Evolutionary conservation across 1,140 invertebrate species (phyloP).

Genomic region (Drosophila bocki): DNA sequence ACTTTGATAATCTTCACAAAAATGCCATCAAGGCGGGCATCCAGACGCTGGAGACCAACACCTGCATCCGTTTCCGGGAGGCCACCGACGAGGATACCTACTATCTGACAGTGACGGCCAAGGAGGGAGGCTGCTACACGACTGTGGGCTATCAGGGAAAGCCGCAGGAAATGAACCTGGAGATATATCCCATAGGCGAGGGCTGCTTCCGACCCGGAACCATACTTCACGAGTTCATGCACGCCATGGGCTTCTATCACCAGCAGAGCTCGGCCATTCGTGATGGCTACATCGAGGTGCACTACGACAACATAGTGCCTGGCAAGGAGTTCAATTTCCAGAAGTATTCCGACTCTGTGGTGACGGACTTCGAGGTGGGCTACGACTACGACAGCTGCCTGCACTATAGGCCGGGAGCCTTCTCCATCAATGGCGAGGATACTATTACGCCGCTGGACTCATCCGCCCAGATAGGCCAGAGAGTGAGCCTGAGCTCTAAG

Average conservation of each 20-base stretch:
- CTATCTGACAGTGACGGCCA: conserved; percentile 58
- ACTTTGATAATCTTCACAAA: conserved; percentile 63
- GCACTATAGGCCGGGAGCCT: conserved; percentile 91
- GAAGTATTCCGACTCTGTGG: conserved; percentile 84
- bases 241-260: conserved; percentile 88
- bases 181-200: conserved; percentile 78
- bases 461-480: conserved; percentile 87
- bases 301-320: conserved; percentile 87
- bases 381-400: conserved; percentile 91
- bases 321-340: conserved; percentile 87
- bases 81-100: conserved; percentile 60
- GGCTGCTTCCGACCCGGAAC: conserved; percentile 87
- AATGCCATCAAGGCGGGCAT: conserved; percentile 66
- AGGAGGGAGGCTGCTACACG: conserved; percentile 86
- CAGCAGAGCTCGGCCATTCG: conserved; percentile 88
- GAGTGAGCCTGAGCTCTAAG: conserved; percentile 87
- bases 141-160: conserved; percentile 86
- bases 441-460: conserved; percentile 87
- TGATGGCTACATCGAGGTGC: conserved; percentile 87
- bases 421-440: conserved; percentile 89
- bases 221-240: conserved; percentile 89
- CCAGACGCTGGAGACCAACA: conserved; percentile 50
- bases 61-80: conserved; percentile 62
- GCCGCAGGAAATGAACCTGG: conserved; percentile 86
- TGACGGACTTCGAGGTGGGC: conserved; percentile 85